These are phyloP conservation scores for Meiosimyza decipiens DNA, from an alignment of 2,888 invertebrate genomes.

Conservation along the genomic window DNA sequence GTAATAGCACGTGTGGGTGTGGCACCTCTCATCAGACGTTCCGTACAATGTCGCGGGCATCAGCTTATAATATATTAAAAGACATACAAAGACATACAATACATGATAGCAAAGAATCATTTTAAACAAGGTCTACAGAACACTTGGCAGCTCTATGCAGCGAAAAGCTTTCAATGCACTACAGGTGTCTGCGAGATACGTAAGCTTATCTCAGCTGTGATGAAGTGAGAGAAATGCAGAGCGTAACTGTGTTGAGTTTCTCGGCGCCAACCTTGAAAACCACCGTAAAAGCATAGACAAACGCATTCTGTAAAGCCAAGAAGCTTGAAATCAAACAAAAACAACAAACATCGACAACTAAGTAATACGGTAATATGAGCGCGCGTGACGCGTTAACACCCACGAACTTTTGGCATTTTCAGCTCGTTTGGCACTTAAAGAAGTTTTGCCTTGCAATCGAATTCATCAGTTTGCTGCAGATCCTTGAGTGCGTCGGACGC, in stretches of 20 bases:
- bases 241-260: conserved; percentile 4
- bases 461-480: conserved; percentile 57
- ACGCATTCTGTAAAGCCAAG: not conserved
- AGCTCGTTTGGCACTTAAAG: not conserved
- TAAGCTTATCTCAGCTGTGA: not conserved
- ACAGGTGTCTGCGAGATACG: conserved; percentile 19
- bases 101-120: too few relatives aligned
- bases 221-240: conserved; percentile 3
- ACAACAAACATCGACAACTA: not conserved
- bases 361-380: conserved; percentile 4
- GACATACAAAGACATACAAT: too few relatives aligned
- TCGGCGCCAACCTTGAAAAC: conserved; percentile 20
- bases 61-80: too few relatives aligned
- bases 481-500: conserved; percentile 58
- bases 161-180: conserved; percentile 21
- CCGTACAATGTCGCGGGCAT: too few relatives aligned
- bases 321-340: not conserved
- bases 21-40: too few relatives aligned
- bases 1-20: too few relatives aligned
- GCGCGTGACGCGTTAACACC: conserved; percentile 24
- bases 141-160: not conserved
- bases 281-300: conserved; percentile 1
- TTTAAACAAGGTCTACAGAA: too few relatives aligned
- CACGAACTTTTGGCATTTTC: conserved; percentile 21
- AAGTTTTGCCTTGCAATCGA: not conserved